Percentiles rank a stretch among this genome's conserved stretches.
Evolutionary conservation across 2,888 invertebrate genomes (phyloP).

Genomic region (Linyphia triangularis): DNA sequence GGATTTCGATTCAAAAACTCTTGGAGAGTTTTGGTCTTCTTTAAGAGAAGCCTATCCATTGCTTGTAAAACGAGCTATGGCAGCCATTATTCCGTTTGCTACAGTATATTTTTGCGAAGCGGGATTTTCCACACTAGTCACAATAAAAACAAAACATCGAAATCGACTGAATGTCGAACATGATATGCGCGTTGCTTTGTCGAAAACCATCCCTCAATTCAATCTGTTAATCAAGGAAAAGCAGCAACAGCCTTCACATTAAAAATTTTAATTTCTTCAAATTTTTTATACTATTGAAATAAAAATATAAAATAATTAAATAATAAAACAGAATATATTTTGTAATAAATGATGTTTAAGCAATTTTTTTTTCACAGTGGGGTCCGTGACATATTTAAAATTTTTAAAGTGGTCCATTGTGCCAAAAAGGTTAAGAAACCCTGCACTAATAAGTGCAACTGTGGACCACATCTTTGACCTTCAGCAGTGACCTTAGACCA

Average conservation of each 20-base stretch:
- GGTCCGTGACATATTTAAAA: constrained; percentile 44
- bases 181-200: constrained; percentile 47
- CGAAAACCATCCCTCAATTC: constrained; percentile 52
- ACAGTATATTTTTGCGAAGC: constrained; percentile 44
- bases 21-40: no score
- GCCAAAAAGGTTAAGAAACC: constrained; percentile 46
- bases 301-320: constrained; percentile 38
- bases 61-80: constrained; percentile 50
- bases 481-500: no score
- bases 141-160: constrained; percentile 55
- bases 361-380: constrained; percentile 52
- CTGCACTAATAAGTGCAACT: no score
- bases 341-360: constrained; percentile 51
- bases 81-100: constrained; percentile 48
- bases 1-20: no score
- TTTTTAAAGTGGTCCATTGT: constrained; percentile 46
- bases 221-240: constrained; percentile 53
- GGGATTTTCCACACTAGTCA: constrained; percentile 50
- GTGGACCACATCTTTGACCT: no score
- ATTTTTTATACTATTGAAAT: constrained; percentile 46
- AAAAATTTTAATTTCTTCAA: constrained; percentile 52
- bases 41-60: constrained; percentile 47
- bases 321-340: constrained; percentile 44
- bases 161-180: constrained; percentile 49
- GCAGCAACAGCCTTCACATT: constrained; percentile 56